These are phyloP conservation scores for Ips typographus DNA, from an alignment of 1,140 invertebrate species.

Conservation along the genomic window DNA sequence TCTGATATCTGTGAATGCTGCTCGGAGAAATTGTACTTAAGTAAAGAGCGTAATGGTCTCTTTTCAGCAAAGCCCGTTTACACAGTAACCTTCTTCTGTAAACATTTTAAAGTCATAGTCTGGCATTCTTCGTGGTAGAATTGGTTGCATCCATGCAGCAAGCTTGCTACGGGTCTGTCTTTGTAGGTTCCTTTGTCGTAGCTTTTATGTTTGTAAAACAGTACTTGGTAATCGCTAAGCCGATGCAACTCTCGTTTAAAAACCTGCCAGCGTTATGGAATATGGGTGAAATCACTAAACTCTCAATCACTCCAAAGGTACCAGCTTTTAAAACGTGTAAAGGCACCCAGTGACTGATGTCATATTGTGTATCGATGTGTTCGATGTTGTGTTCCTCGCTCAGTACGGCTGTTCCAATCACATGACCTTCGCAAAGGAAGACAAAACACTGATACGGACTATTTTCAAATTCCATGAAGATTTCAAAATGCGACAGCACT, in stretches of 20 bases:
- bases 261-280: conserved; percentile 40
- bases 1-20: conserved; percentile 52
- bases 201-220: conserved; percentile 56
- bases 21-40: conserved; percentile 53
- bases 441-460: conserved; percentile 45
- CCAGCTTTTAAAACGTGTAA: conserved; percentile 32
- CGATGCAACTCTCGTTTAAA: conserved; percentile 55
- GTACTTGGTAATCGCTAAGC: conserved; percentile 49
- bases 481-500: conserved; percentile 32
- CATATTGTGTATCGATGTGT: conserved; percentile 41
- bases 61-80: conserved; percentile 28
- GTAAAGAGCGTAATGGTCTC: conserved; percentile 53
- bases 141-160: conserved; percentile 49
- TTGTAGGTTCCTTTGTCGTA: conserved; percentile 42
- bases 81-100: conserved; percentile 30
- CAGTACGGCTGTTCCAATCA: conserved; percentile 54
- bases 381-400: conserved; percentile 40
- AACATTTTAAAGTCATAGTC: conserved; percentile 41
- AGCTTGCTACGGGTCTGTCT: conserved; percentile 42
- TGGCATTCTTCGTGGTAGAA: conserved; percentile 48
- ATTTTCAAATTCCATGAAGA: conserved; percentile 33
- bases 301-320: conserved; percentile 39
- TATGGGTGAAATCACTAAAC: conserved; percentile 41
- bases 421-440: conserved; percentile 53
- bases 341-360: conserved; percentile 34